phyloP scores from a whole-genome alignment of 1,140 invertebrate genomes.

The Drosophila lowei region DNA sequence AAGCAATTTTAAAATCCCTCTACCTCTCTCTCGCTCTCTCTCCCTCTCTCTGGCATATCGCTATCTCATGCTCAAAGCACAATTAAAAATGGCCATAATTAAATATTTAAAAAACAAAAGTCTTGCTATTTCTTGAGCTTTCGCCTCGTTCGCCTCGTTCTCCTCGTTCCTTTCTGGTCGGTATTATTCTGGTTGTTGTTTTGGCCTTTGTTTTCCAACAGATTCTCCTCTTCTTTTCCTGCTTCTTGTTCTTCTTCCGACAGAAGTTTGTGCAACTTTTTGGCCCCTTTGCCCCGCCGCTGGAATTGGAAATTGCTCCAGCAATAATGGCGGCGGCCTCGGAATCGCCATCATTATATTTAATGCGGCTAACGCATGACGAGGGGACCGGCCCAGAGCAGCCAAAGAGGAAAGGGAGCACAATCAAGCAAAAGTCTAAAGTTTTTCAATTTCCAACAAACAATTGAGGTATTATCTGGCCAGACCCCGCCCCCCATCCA shows the following conservation, averaged over 20 bases:
- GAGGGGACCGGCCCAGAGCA: background rate
- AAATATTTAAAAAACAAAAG: conserved; percentile 76
- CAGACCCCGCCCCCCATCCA: too few species aligned
- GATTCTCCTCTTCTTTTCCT: too few species aligned
- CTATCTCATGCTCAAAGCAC: conserved; percentile 43
- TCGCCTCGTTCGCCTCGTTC: conserved; percentile 10
- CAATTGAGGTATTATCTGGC: conserved; percentile 77
- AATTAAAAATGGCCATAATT: conserved; percentile 81
- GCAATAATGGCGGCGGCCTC: conserved; percentile 64
- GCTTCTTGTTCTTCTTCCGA: conserved; percentile 22
- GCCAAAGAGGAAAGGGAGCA: background rate
- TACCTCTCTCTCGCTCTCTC: background rate
- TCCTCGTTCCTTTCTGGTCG: background rate
- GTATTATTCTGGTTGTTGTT: conserved; percentile 31
- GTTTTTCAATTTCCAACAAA: conserved; percentile 80
- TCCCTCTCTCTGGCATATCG: background rate
- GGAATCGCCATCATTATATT: conserved; percentile 78
- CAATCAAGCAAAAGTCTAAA: conserved; percentile 53
- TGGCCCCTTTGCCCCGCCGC: conserved; percentile 19
- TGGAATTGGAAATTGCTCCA: conserved; percentile 71
- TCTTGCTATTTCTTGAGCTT: conserved; percentile 74
- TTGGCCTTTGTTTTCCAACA: conserved; percentile 62
- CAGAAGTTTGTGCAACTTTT: conserved; percentile 73
- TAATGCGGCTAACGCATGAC: conserved; percentile 73
- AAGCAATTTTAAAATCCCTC: background rate